Evolutionary conservation across 2,113 vertebrate genomes (phyloP).

Genomic region (Laterallus jamaicensis): DNA sequence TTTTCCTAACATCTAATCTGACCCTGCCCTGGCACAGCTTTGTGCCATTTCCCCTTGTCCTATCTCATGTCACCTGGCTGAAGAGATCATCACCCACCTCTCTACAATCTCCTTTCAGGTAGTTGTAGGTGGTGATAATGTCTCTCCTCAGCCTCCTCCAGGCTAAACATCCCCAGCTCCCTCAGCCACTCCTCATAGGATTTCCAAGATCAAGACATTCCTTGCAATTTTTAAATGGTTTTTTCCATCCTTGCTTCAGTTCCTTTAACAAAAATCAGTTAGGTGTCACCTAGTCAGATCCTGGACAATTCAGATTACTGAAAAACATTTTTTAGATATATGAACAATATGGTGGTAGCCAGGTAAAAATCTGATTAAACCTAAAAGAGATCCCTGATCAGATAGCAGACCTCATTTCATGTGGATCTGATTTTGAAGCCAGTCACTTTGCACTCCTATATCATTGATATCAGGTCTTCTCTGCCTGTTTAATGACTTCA

Average conservation of each 20-base stretch:
- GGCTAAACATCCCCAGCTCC: too few relatives aligned
- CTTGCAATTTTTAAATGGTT: background rate
- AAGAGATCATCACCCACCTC: too few relatives aligned
- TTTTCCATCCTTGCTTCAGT: background rate
- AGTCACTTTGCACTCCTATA: background rate
- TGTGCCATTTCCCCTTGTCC: too few relatives aligned
- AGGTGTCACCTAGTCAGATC: background rate
- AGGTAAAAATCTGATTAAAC: background rate
- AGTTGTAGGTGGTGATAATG: too few relatives aligned
- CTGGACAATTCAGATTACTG: background rate
- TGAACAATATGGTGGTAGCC: background rate
- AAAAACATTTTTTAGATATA: background rate
- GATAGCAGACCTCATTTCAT: background rate
- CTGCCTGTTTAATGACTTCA: background rate
- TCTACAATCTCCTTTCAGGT: too few relatives aligned
- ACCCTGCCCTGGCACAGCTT: too few relatives aligned
- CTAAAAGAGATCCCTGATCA: background rate
- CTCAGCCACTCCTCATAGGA: too few relatives aligned
- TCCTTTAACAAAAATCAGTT: background rate
- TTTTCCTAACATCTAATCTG: too few relatives aligned
- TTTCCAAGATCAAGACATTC: background rate
- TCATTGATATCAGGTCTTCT: background rate
- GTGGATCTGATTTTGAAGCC: background rate
- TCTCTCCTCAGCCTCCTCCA: too few relatives aligned
- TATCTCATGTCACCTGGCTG: too few relatives aligned